These are phyloP conservation scores for Pseudochirops cupreus DNA, from an alignment of 2,797 vertebrate species.

Conservation along the genomic window DNA sequence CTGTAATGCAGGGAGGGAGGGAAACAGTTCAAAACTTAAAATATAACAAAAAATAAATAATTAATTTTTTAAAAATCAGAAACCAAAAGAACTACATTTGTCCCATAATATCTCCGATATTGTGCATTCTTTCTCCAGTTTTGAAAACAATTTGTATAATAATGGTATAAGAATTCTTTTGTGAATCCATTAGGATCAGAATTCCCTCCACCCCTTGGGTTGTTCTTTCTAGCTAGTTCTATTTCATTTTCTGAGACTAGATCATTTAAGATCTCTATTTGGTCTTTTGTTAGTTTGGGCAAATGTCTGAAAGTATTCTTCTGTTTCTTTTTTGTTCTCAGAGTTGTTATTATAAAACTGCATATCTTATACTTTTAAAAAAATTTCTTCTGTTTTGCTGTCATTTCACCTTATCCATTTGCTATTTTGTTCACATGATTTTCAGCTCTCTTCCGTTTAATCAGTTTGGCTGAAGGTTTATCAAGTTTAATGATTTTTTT, in stretches of 20 bases:
- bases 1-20: neutral
- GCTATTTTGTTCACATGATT: neutral
- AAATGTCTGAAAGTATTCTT: neutral
- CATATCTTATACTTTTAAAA: neutral
- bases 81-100: neutral
- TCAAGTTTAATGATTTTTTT: no score
- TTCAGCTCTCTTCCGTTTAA: no score
- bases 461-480: no score
- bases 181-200: neutral
- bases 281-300: neutral
- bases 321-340: neutral
- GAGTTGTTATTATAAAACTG: neutral
- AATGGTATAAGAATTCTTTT: neutral
- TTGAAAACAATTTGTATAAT: neutral
- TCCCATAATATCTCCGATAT: neutral
- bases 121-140: neutral
- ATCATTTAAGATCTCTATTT: neutral
- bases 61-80: neutral
- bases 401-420: neutral
- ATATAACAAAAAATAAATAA: neutral
- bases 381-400: neutral
- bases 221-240: neutral
- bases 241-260: neutral
- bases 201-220: neutral
- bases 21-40: neutral